Conservation (phyloP, 2,113 vertebrate species). For the Carlito syrichta region DNA sequence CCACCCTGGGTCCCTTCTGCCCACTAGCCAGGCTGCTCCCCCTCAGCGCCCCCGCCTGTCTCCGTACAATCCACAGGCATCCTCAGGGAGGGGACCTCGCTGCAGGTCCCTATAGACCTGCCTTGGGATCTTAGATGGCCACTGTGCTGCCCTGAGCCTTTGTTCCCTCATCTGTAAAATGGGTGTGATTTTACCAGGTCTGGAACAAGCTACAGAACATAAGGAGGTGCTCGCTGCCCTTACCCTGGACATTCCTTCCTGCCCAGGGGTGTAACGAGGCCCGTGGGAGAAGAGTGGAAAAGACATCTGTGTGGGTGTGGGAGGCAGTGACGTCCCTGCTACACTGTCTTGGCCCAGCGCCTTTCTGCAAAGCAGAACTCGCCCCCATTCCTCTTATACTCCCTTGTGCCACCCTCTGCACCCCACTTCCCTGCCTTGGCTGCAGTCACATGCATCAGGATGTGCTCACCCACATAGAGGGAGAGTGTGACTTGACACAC, state of each 20-base stretch:
- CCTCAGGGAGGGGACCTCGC: background rate
- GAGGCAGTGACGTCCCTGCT: too few relatives aligned
- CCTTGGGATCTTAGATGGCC: background rate
- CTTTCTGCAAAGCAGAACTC: background rate
- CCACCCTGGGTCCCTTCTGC: background rate
- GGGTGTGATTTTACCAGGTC: background rate
- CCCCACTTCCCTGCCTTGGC: too few relatives aligned
- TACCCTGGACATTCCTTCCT: background rate
- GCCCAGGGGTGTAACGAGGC: background rate
- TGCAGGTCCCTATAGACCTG: too few relatives aligned
- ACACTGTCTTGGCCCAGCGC: background rate
- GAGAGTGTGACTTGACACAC: background rate
- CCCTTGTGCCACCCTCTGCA: background rate
- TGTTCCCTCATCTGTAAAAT: background rate
- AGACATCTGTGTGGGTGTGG: accelerated
- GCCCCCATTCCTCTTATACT: background rate
- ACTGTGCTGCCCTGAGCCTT: background rate
- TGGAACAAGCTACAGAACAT: background rate
- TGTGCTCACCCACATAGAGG: background rate
- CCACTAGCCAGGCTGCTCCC: background rate
- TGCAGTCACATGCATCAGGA: accelerated
- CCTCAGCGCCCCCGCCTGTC: background rate
- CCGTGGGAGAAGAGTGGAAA: background rate
- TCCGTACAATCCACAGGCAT: background rate
- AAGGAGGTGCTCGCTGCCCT: background rate